Conservation (phyloP, 1,140 invertebrate species). For the Cotesia glomerata region DNA sequence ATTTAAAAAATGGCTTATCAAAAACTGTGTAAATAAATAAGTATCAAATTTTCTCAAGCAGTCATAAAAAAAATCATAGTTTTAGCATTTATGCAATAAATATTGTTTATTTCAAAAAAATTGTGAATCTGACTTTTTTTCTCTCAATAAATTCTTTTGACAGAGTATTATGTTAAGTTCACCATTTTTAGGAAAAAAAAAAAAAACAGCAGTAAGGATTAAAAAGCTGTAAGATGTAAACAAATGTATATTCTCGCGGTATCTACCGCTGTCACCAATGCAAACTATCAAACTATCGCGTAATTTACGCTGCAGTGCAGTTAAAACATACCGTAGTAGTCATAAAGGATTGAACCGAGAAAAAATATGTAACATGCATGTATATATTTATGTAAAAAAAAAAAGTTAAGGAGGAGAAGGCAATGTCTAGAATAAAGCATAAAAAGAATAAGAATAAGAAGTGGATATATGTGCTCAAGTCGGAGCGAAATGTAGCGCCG, state of each 20-base stretch:
- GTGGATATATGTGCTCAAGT: too few species aligned
- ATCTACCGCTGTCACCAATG: background rate
- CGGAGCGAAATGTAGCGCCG: too few species aligned
- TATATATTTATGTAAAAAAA: too few species aligned
- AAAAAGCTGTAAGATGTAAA: conserved; percentile 13
- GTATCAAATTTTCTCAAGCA: too few species aligned
- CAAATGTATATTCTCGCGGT: conserved; percentile 13
- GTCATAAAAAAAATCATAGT: too few species aligned
- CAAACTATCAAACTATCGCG: background rate
- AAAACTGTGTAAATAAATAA: too few species aligned
- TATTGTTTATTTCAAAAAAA: too few species aligned
- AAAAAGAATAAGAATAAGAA: background rate
- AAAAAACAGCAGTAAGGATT: background rate
- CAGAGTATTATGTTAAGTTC: too few species aligned
- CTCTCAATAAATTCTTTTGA: too few species aligned
- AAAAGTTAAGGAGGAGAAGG: background rate
- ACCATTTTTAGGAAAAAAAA: background rate
- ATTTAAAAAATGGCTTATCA: too few species aligned
- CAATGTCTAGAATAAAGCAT: conserved; percentile 1
- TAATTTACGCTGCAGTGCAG: background rate
- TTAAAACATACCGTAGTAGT: background rate
- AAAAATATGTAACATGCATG: background rate
- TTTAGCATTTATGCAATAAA: too few species aligned
- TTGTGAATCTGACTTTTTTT: too few species aligned
- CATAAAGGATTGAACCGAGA: background rate